phyloP scores from a whole-genome alignment of 2,888 invertebrate genomes.

The Chrysolina americana region DNA sequence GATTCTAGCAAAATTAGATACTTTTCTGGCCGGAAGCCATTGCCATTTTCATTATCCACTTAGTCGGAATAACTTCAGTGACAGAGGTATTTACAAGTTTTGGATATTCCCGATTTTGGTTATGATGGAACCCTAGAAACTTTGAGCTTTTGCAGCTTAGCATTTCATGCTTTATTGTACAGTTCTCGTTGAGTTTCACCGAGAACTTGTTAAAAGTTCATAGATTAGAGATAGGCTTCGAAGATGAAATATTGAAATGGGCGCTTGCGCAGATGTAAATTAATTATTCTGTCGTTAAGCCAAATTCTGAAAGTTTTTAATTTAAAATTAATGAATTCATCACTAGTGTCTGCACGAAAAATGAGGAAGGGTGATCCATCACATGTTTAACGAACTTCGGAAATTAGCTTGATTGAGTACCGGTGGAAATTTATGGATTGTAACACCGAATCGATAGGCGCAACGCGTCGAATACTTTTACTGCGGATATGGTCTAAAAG shows the following conservation, averaged over 20 bases:
- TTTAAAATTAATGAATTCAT: neutral
- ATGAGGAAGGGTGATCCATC: neutral
- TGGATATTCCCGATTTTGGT: neutral
- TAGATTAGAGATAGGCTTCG: neutral
- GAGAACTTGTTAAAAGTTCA: neutral
- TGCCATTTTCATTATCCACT: conserved; percentile 38
- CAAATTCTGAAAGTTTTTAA: neutral
- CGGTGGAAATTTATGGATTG: conserved; percentile 1
- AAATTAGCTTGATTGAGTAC: conserved; percentile 12
- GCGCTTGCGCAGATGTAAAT: neutral
- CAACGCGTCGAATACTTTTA: neutral
- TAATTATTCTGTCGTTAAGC: neutral
- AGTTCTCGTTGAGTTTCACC: neutral
- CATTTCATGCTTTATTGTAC: neutral
- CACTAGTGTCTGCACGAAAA: neutral
- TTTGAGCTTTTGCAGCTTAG: neutral
- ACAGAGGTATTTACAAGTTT: neutral
- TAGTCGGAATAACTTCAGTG: neutral
- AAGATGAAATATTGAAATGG: neutral
- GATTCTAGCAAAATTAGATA: conserved; percentile 33
- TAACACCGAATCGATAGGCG: neutral
- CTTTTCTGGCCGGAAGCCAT: conserved; percentile 30
- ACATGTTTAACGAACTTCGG: conserved; percentile 12
- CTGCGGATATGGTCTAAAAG: neutral
- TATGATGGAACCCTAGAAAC: neutral